Base-by-base conservation (phyloP, 1,140 invertebrate genomes). In the Lordiphosa collinella region DNA sequence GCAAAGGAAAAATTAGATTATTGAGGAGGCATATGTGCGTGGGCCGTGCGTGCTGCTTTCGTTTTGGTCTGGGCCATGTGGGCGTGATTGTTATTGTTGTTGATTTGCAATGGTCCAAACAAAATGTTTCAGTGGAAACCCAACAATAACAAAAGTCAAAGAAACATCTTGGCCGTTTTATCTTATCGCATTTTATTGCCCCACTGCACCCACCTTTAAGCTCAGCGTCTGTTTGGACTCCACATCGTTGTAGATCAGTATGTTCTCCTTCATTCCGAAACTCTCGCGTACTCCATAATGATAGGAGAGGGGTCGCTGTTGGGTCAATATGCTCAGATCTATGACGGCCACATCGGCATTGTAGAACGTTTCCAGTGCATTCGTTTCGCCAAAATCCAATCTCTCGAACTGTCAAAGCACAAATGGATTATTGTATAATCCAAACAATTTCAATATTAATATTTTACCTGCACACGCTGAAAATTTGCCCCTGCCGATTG, bases 191-290 rank as follows among this genome's bases (percentile, higher is more conserved):
- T 2, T 25, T 25, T 4, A 25, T 25, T 25, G 22, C 25, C 7
- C 25, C 31, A 25, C 38, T 6, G 14, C 43, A 79, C 86, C 40
- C 91, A 97, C 95, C 92, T 96, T 97, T 29, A 97, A 90, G 60
- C 95, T 91, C 50, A 97, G 89, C 13, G 96, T 97, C 56, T 94
- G 92, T 90, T 98, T 96, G 2, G 94, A 92, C 89, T 98, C 95
- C 64, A 92, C 91, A 90, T 99, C 97, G 91, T 98, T 97, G 86
- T 94, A 97, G 2, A 99, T 91, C 9, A 99, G 89, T 57, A 99
- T 97, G 90, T 99, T 99, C 88, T 98, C 96, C 87, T 97, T 98
- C 97, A 99, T 99, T 40, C 95, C 95, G 91, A 99, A 99, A 89
- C 97, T 99, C 90, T 99, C 98, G 51, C 98, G 90, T 1, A 99